Percentiles rank a stretch among this genome's conserved stretches.
These are phyloP conservation scores for Pipistrellus pipistrellus DNA, from an alignment of 2,797 vertebrate genomes.

Conservation along the genomic window DNA sequence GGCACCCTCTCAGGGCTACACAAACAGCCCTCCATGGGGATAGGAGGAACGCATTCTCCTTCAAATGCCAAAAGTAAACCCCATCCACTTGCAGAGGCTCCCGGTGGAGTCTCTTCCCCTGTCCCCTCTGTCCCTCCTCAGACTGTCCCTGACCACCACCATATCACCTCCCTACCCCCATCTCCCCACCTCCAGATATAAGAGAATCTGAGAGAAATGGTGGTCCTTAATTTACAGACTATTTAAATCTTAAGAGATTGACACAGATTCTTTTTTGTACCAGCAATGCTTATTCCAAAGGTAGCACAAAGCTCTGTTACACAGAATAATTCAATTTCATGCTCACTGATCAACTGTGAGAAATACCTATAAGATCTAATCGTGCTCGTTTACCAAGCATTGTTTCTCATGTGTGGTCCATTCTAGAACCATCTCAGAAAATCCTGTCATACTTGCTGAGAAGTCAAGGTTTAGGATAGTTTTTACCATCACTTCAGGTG, in stretches of 20 bases:
- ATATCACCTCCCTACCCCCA: fast-evolving
- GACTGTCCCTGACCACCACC: neutral
- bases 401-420: neutral
- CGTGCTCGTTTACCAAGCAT: neutral
- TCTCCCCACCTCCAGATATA: fast-evolving
- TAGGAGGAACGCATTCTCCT: fast-evolving
- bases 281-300: neutral
- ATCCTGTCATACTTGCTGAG: neutral
- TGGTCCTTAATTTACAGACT: neutral
- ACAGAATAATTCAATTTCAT: neutral
- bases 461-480: neutral
- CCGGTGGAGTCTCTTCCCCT: neutral
- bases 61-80: neutral
- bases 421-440: neutral
- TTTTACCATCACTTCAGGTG: neutral
- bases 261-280: neutral
- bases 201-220: neutral
- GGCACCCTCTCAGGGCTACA: neutral
- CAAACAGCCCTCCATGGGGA: neutral
- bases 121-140: neutral
- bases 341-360: neutral
- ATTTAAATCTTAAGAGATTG: neutral
- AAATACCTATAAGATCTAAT: neutral
- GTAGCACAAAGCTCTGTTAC: neutral
- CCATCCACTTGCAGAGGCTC: fast-evolving